These are phyloP conservation scores for Cygnus buccinator DNA, from an alignment of 2,113 vertebrate species.

Conservation along the genomic window DNA sequence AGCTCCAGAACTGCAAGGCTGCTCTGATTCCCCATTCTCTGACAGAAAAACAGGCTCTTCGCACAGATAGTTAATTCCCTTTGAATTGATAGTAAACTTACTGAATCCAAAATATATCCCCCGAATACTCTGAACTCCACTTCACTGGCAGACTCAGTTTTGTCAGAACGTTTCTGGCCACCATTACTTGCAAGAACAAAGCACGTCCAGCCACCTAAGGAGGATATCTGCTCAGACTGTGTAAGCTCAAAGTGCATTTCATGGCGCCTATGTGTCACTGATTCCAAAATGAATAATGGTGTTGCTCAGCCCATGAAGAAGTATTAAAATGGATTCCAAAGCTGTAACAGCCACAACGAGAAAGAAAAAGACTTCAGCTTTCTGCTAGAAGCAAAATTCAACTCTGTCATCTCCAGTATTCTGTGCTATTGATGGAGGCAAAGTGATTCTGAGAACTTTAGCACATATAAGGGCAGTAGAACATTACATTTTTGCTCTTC, in stretches of 20 bases:
- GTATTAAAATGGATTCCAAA: background rate
- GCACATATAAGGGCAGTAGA: background rate
- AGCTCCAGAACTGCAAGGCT: background rate
- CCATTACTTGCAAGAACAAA: background rate
- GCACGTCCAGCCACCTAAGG: background rate
- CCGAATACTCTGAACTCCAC: background rate
- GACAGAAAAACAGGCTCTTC: background rate
- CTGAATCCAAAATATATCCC: background rate
- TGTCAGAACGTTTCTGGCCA: background rate
- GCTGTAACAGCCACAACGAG: background rate
- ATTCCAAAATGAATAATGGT: background rate
- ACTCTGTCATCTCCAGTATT: background rate
- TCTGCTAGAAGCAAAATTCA: background rate
- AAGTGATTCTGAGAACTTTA: background rate
- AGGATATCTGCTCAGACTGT: background rate
- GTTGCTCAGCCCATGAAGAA: background rate
- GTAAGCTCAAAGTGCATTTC: background rate
- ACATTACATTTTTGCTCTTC: background rate
- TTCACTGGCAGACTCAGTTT: background rate
- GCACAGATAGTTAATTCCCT: background rate
- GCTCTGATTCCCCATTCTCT: background rate
- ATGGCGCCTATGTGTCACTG: background rate
- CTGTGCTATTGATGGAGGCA: background rate
- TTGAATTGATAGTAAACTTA: background rate
- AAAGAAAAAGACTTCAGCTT: background rate